A percentile compares a stretch with the other conserved stretches of the same genome.
Conservation (phyloP, 2,888 invertebrate species). For the Drosophila greeni region DNA sequence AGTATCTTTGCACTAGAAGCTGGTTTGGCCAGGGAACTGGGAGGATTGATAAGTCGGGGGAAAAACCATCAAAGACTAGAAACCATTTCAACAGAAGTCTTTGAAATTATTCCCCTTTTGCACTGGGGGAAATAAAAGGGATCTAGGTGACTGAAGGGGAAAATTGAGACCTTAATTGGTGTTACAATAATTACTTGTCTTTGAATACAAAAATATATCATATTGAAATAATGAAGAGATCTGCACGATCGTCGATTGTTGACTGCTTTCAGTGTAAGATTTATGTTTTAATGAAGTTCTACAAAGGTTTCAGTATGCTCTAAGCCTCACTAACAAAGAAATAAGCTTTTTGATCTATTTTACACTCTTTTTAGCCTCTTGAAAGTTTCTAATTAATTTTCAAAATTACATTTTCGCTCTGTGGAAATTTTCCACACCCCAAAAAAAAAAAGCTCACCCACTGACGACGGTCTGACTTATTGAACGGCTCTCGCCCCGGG, state of each 20-base stretch:
- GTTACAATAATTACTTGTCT: background rate
- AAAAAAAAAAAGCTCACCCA: background rate
- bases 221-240: too few species aligned
- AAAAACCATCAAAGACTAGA: conserved; percentile 27
- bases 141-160: background rate
- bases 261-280: too few species aligned
- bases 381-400: background rate
- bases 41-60: background rate
- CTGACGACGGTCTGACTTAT: conserved; percentile 1
- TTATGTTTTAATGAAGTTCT: background rate
- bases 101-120: background rate
- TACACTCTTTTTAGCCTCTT: too few species aligned
- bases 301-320: background rate
- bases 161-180: background rate
- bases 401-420: background rate
- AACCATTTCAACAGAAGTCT: conserved; percentile 1
- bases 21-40: conserved; percentile 1
- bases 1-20: background rate
- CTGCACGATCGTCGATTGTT: too few species aligned
- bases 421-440: conserved; percentile 9
- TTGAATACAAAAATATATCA: too few species aligned
- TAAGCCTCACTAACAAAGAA: background rate
- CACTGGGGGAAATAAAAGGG: background rate
- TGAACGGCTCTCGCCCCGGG: conserved; percentile 20
- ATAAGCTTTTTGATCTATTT: background rate